These are phyloP conservation scores for Archips crataeganus DNA, from an alignment of 2,888 invertebrate species.

Conservation along the genomic window DNA sequence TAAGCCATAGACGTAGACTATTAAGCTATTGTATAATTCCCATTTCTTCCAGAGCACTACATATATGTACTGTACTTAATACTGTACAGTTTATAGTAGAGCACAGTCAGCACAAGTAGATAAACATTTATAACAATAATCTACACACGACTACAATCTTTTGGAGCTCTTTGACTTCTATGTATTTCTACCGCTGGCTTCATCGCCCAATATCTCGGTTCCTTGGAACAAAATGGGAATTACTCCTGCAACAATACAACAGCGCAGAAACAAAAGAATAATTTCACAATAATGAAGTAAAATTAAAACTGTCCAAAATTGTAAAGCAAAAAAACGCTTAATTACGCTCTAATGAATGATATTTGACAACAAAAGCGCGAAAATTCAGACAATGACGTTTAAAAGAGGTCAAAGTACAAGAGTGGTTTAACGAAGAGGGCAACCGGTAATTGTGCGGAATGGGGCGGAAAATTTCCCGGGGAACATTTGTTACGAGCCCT, in stretches of 20 bases:
- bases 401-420: slow-evolving; percentile 54
- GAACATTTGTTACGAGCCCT: slow-evolving; percentile 47
- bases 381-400: slow-evolving; percentile 47
- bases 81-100: too few species aligned
- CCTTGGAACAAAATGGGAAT: too few species aligned
- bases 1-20: too few species aligned
- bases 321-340: slow-evolving; percentile 19
- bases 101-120: too few species aligned
- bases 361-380: slow-evolving; percentile 46
- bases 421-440: slow-evolving; percentile 50
- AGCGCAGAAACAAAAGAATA: slow-evolving; percentile 15
- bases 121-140: too few species aligned
- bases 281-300: background rate
- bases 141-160: too few species aligned
- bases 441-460: slow-evolving; percentile 53
- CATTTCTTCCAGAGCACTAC: too few species aligned
- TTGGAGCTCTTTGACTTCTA: too few species aligned
- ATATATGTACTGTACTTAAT: too few species aligned
- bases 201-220: too few species aligned
- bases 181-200: too few species aligned
- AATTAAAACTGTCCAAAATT: slow-evolving; percentile 15
- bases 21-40: too few species aligned
- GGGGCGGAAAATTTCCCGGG: slow-evolving; percentile 57
- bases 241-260: background rate
- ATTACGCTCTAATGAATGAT: slow-evolving; percentile 34